Evolutionary conservation across 2,797 vertebrate species (phyloP), one percentile per base, ranked within the genome.

Genomic region (Avahi laniger): DNA sequence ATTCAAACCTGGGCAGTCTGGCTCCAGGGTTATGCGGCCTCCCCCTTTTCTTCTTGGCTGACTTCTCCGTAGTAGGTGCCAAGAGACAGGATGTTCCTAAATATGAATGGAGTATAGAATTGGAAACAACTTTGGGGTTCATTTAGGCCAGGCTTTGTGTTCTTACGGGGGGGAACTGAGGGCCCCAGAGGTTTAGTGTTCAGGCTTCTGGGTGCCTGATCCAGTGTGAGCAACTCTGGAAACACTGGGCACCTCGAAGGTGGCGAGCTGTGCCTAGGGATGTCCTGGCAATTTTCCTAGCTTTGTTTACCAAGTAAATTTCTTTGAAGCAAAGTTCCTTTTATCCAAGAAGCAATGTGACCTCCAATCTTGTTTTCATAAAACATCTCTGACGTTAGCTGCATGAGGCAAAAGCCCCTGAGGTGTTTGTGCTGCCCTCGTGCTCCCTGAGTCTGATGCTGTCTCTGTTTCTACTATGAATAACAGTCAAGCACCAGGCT

Each of bases 271-370:
- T 84, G 86, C 86, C 89, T 69, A 28, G 89, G 54, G 86, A 73
- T 65, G 75, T n/a, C n/a, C 91, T 97, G 96, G 96, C 96, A 93
- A 46, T 72, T 94, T 96, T 94, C 92, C 97, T 97, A 69, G 96
- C 14, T 89, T 95, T 97, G 96, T 97, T 97, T 97, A 97, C 96
- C 82, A 92, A 97, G 97, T 90, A 90, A 63, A 95, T 97, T 96
- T 97, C 97, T 97, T 97, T 97, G 96, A 97, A 97, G 96, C 94
- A 96, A 98, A 97, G 91, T 97, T 96, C 92, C 87, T 97, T 97
- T 98, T 91, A 96, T 97, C 95, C 80, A 95, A 93, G 91, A 96
- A 92, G 96, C 94, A 95, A 92, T 89, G 90, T 98, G 97, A 97
- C 97, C 97, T 97, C 96, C 92, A 97, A 33, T 95, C 91, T 97